Evolutionary conservation across 2,113 vertebrate species (phyloP).

Genomic region (Toxotes jaculatrix): DNA sequence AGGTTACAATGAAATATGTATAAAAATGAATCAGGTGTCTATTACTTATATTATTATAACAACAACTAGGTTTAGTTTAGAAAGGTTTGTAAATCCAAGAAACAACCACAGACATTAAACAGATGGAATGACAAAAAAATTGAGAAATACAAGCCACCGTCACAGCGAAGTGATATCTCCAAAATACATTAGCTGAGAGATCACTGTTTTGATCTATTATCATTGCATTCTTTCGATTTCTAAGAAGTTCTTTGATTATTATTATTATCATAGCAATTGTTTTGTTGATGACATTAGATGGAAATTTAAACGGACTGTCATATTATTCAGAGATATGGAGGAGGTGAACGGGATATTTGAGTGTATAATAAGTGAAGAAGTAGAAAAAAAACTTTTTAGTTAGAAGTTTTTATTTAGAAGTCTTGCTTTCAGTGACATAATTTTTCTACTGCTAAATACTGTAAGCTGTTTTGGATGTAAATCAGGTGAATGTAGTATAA

Average conservation of each 20-base stretch:
- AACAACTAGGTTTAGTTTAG: neutral
- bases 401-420: too few species aligned
- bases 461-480: neutral
- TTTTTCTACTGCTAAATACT: neutral
- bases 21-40: neutral
- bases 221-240: neutral
- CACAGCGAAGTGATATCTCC: neutral
- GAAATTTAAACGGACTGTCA: neutral
- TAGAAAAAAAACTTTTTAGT: too few species aligned
- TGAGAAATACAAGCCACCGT: conserved; percentile 1
- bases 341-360: neutral
- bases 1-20: neutral
- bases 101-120: conserved; percentile 20
- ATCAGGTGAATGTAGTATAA: neutral
- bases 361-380: too few species aligned
- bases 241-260: neutral
- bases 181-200: conserved; percentile 14
- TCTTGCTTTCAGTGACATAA: neutral
- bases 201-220: conserved; percentile 15
- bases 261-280: neutral
- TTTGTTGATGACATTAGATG: neutral
- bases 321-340: neutral
- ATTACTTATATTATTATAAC: neutral
- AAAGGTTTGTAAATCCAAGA: conserved; percentile 17
- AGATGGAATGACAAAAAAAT: neutral